Base-by-base conservation (phyloP, 2,113 vertebrate species). In the Cinclus mexicanus region DNA sequence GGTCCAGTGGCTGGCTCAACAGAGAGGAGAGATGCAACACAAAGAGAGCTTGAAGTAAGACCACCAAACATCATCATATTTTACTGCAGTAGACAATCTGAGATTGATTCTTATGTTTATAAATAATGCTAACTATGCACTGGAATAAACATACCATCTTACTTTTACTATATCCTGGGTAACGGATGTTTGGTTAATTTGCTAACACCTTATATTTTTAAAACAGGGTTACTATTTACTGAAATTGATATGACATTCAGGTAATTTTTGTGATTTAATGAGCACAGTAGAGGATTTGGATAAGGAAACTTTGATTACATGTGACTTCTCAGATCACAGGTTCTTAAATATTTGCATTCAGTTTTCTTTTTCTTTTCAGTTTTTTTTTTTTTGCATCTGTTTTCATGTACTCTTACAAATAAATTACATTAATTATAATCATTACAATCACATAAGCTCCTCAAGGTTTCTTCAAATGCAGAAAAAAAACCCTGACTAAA, bases 1-100 rank as follows among this genome's bases (percentile, higher is more conserved):
- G 93, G 29, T 97, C 97, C 94, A 98, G 80, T 5, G 97, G 97
- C 98, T 98, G 74, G 25, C 78, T 86, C 67, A 39, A 53, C 10
- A 69, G 61, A 84, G 17, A 81, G 12, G 3, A 84, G 52, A 86
- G n/a, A 53, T 53, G 35, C 4, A 89, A 76, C 24, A 46, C 21
- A 79, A 39, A 78, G 24, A 87, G 19, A 82, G 33, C 12, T 59
- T 75, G 31, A 82, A 78, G n/a, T 39, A 47, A 83, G 44, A 52
- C 16, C 55, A 61, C 55, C 29, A 50, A 90, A 33, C 5, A 41
- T 13, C 25, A 7, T 41, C 53, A 3, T 31, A 35, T 55, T 65
- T 74, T 63, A 4, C 29, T 83, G 46, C 17, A 29, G 8, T 61
- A 56, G 15, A 35, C 26, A 50, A 59, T 26, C 39, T 91, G 47